Base-by-base conservation (phyloP, 1,140 invertebrate genomes). In the Meloidogyne chitwoodi region DNA sequence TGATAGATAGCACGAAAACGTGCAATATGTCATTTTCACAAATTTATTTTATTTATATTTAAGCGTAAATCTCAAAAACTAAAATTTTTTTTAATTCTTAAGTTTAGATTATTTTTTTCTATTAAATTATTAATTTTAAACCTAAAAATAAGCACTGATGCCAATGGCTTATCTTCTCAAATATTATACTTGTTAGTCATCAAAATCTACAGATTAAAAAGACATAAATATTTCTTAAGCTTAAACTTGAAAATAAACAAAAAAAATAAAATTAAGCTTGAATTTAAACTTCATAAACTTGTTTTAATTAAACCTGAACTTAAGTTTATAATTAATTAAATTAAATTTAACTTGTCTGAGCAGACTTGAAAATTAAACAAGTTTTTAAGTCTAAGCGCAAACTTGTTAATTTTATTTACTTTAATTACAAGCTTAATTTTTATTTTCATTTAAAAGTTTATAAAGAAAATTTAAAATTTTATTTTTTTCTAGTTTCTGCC, bases 401-500 rank as follows among this genome's bases (percentile, higher is more conserved):
- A n/a, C n/a, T n/a, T n/a, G n/a, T n/a, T n/a, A n/a, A n/a, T n/a
- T n/a, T n/a, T n/a, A n/a, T n/a, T n/a, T n/a, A n/a, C n/a, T n/a
- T n/a, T n/a, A n/a, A n/a, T n/a, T n/a, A 41, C 38, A 48, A 48
- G 16, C 14, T 48, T 48, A 48, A 48, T 16, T 48, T 19, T 48
- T 12, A 44, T 4, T 16, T 48, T 48, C 4, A n/a, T n/a, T n/a
- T n/a, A n/a, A n/a, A n/a, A n/a, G n/a, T n/a, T n/a, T n/a, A n/a
- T n/a, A n/a, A n/a, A 19, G 16, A 4, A 48, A 48, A 22, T n/a
- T 3, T n/a, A 8, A 56, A n/a, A 8, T 56, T 56, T 22, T 67
- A 8, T 26, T 31, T 26, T 67, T n/a, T 83, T 90, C 81, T 88
- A 98, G 95, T 98, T 90, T 95, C 94, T 80, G 93, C 95, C 81